These are phyloP conservation scores for Phylloscopus trochilus DNA, from an alignment of 2,113 vertebrate genomes.

Conservation along the genomic window DNA sequence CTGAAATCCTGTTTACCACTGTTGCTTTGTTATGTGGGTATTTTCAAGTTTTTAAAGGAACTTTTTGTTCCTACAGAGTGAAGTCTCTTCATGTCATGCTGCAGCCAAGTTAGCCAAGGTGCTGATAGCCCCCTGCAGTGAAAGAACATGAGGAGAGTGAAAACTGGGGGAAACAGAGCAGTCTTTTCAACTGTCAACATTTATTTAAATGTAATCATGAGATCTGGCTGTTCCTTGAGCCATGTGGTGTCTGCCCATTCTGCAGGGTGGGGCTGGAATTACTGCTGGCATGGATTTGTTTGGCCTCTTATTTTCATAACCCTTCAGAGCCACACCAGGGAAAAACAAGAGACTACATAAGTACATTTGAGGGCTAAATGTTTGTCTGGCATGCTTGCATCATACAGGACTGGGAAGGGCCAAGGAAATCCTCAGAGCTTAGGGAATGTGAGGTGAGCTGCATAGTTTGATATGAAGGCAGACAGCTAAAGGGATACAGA, in stretches of 20 bases:
- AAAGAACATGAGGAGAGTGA: background rate
- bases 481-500: background rate
- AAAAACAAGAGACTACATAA: constrained; percentile 58
- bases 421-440: background rate
- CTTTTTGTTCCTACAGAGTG: background rate
- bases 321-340: constrained; percentile 29
- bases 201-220: constrained; percentile 46
- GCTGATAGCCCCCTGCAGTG: constrained; percentile 39
- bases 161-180: constrained; percentile 4
- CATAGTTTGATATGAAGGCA: background rate
- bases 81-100: background rate
- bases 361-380: constrained; percentile 4
- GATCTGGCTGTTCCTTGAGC: constrained; percentile 26
- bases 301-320: constrained; percentile 58
- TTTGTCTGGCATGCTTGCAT: constrained; percentile 39
- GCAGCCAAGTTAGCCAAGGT: constrained; percentile 13
- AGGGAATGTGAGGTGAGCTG: background rate
- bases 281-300: constrained; percentile 42
- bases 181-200: constrained; percentile 31
- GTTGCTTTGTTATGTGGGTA: background rate
- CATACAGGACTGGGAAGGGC: constrained; percentile 1
- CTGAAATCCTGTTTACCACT: constrained; percentile 3
- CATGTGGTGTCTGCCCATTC: constrained; percentile 44
- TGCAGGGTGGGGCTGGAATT: constrained; percentile 55
- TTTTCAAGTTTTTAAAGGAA: constrained; percentile 34